Conservation (phyloP, 1,140 invertebrate genomes). For the Hycleus cichorii region DNA sequence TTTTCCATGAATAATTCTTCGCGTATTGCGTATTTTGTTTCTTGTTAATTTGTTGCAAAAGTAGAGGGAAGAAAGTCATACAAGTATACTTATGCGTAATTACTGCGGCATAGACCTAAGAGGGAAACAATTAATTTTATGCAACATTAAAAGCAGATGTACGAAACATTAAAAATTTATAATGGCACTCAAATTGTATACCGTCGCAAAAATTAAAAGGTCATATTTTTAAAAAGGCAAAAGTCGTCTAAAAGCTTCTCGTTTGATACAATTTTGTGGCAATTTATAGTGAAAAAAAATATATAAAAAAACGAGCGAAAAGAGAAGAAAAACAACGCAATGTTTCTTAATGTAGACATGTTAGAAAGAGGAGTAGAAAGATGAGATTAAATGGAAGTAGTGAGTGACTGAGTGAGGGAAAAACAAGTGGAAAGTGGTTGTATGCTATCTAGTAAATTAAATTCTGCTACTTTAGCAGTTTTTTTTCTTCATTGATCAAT, state of each 20-base stretch:
- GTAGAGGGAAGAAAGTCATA: too few relatives aligned
- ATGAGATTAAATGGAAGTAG: not conserved
- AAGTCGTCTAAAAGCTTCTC: too few relatives aligned
- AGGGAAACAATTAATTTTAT: conserved; percentile 4
- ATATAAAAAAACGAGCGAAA: too few relatives aligned
- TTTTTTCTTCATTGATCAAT: conserved; percentile 10
- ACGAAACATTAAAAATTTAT: conserved; percentile 10
- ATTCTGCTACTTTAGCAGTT: conserved; percentile 13
- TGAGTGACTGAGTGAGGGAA: not conserved
- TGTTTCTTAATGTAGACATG: too few relatives aligned
- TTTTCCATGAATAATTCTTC: too few relatives aligned
- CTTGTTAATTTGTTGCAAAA: too few relatives aligned
- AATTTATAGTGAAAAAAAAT: too few relatives aligned
- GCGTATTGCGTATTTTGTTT: too few relatives aligned
- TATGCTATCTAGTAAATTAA: conserved; percentile 14
- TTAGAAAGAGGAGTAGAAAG: not conserved
- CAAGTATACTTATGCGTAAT: conserved; percentile 1
- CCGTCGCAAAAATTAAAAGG: too few relatives aligned
- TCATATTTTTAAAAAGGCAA: too few relatives aligned
- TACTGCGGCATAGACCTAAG: not conserved
- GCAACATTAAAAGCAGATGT: conserved; percentile 3
- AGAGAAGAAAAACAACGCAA: too few relatives aligned
- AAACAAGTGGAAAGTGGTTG: not conserved
- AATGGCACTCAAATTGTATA: not conserved
- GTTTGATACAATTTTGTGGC: too few relatives aligned